Base-by-base conservation (phyloP, 2,888 invertebrate genomes). In the Gasteruption jaculator region DNA sequence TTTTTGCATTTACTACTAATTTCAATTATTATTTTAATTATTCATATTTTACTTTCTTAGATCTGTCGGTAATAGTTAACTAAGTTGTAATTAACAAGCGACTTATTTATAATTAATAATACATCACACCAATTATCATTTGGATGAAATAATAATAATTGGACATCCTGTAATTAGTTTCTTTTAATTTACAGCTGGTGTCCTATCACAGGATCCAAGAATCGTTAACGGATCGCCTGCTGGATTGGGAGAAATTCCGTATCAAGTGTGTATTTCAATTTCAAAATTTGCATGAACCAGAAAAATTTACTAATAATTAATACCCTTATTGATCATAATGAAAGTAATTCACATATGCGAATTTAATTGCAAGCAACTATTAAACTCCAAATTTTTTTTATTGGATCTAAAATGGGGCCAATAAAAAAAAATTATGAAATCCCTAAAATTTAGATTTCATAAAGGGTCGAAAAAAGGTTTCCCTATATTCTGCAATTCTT, bases 201-300 rank as follows among this genome's bases (percentile, higher is more conserved):
- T 22, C 29, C 12, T n/a, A n/a, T n/a, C n/a, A n/a, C n/a, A 39
- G 18, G 43, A 49, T 21, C 39, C 53, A 3, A 49, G 52, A 11
- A 51, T 60, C 32, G 48, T 60, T 1, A 49, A 58, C 21, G 65
- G 65, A 1, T 40, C 49, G 18, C 34, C 54, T 19, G 65, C 42
- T 5, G 33, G 46, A 38, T 10, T 5, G 14, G 62, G 62, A 22
- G 63, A 64, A 45, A 57, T 61, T 35, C 61, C 63, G 1, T 65
- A 56, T 44, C 65, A 65, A 47, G 63, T 63, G 34, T 41, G 33
- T 11, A 14, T 5, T 11, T 11, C 5, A n/a, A n/a, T n/a, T n/a
- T n/a, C n/a, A n/a, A n/a, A n/a, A n/a, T n/a, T n/a, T n/a, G n/a
- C n/a, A n/a, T n/a, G n/a, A n/a, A n/a, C n/a, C n/a, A n/a, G n/a